Evolutionary conservation across 2,888 invertebrate species (phyloP).

Genomic region (Xestobium rufovillosum): DNA sequence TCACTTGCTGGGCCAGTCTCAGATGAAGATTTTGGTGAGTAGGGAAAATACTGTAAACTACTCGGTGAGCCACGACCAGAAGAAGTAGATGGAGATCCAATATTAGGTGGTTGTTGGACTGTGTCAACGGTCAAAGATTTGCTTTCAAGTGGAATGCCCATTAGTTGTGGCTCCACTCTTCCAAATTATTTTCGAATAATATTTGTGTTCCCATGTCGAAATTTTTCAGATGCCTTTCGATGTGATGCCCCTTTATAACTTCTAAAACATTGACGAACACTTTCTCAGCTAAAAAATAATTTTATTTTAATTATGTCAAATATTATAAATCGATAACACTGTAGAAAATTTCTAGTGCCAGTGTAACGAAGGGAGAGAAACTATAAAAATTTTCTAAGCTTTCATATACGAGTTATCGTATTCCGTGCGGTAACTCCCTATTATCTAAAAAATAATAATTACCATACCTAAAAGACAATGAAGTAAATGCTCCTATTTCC

Average conservation of each 20-base stretch:
- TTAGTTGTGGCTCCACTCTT: too few relatives aligned
- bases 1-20: neutral
- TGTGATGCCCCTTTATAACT: constrained; percentile 22
- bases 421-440: too few relatives aligned
- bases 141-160: too few relatives aligned
- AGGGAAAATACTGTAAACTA: neutral
- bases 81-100: constrained; percentile 1
- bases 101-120: constrained; percentile 3
- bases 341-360: too few relatives aligned
- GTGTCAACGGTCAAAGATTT: neutral
- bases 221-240: constrained; percentile 20
- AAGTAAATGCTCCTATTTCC: too few relatives aligned
- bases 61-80: constrained; percentile 1
- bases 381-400: too few relatives aligned
- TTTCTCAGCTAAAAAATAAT: constrained; percentile 13
- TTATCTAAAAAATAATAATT: too few relatives aligned
- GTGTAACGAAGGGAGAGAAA: too few relatives aligned
- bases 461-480: too few relatives aligned
- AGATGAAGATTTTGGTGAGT: neutral
- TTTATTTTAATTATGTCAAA: too few relatives aligned
- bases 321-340: too few relatives aligned
- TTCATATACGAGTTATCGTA: too few relatives aligned
- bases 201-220: constrained; percentile 24
- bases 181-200: constrained; percentile 24
- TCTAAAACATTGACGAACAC: constrained; percentile 12